Evolutionary conservation across 2,888 invertebrate genomes (phyloP), one percentile per base, ranked within the genome.

Genomic region (Amaurobius ferox): DNA sequence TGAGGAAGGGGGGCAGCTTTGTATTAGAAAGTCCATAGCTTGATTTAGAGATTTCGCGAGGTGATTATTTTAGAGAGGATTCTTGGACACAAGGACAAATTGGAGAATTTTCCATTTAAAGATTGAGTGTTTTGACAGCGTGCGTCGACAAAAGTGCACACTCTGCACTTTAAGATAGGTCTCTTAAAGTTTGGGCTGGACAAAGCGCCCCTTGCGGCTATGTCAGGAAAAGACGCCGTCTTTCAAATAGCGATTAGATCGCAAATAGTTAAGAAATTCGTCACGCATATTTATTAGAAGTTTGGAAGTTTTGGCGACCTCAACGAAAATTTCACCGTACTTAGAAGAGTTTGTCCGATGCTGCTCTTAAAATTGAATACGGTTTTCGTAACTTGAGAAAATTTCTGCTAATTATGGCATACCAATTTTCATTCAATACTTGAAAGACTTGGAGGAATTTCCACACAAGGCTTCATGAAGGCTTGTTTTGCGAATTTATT

Each of bases 1-100:
- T 23, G 61, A 11, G 32, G 23, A 23, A 35, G 26, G 78, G 68
- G 29, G 66, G 62, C 19, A 23, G 23, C 40, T 55, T 28, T 72
- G 79, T 80, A 74, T 80, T 83, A 77, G 77, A 77, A 83, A 83
- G 83, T 83, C 83, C 83, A 83, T 62, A 66, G 80, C 83, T 76
- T 83, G 83, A 83, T 83, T 83, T 83, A 83, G 83, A 83, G 83
- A 83, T 83, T 83, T 83, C 62, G 66, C 44, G 83, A 77, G 64
- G 83, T 83, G 83, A 83, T 83, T 83, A 83, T 83, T 83, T 83
- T 83, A 83, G 83, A 83, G 77, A 40, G 71, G 66, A 66, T 35
- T 66, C 62, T 71, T 77, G 83, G 83, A 77, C 83, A 83, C 83
- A 77, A 76, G 68, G 32, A 83, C 71, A 83, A 83, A 83, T 83